Base-by-base conservation (phyloP, 1,140 invertebrate genomes). In the Hypsibius dujardini region DNA sequence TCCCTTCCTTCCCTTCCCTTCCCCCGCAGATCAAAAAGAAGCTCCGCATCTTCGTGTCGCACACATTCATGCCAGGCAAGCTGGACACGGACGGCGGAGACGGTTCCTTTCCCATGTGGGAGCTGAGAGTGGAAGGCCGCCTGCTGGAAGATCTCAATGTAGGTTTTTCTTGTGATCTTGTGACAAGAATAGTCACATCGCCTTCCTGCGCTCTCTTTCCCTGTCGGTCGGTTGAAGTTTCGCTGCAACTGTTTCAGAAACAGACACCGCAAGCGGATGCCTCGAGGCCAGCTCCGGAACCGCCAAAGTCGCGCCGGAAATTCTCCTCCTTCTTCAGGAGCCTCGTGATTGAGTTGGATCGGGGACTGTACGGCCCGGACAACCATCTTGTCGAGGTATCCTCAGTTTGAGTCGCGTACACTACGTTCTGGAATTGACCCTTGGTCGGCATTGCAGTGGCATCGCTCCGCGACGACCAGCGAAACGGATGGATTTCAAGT, bases 271-370 rank as follows among this genome's bases (percentile, higher is more conserved):
- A 46, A 47, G 72, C 56, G 45, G 50, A 47, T 40, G 71, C 40
- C 47, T 45, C 3, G 47, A 46, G 7, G 40, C 70, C 46, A 46
- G 45, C 14, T 42, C 40, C 50, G 62, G 62, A 67, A 15, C 3
- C 62, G 45, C 12, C 62, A 12, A 67, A 67, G 42, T 67, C 62
- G 12, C 62, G 62, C 78, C 83, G 94, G 72, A 99, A 99, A 79
- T 99, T 99, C 81, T 98, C 95, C 1, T 97, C 94, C 0, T 99
- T 98, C 81, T 99, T 99, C 81, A 98, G 98, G 81, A 96, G 92
- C 76, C 82, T 99, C 74, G 95, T 99, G 1, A 99, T 99, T 77
- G 96, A 99, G 81, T 79, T 99, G 75, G 96, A 99, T 79, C 98
- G 98, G 80, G 94, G 98, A 79, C 83, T 99, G 70, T 99, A 99